Base-by-base conservation (phyloP, 2,888 invertebrate species). In the Masnerella sp. region DNA sequence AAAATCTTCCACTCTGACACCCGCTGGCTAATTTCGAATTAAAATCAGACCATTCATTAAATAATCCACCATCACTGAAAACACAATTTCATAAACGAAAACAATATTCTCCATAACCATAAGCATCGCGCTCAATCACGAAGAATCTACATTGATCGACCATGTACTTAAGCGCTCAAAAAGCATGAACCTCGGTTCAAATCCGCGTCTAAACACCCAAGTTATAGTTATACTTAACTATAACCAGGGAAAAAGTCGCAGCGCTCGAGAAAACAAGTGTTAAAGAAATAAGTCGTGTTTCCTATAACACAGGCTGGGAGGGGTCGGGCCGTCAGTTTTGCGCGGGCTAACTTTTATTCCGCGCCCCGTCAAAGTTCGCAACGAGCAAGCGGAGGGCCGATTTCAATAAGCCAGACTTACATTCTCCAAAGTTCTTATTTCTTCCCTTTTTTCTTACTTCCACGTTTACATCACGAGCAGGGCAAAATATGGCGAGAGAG, bases 281-380 rank as follows among this genome's bases (percentile, higher is more conserved):
- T 51, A 62, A 69, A 64, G 70, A n/a, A 64, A 59, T 51, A 64
- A 38, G 40, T 45, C 64, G 34, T 32, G 64, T 68, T 74, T 64
- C 64, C 49, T 52, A 45, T 45, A 69, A 80, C 79, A 80, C 74
- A 73, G 74, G 76, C 70, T 84, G 80, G 84, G 84, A 83, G 84
- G 84, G 82, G 78, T 81, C 82, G 79, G 74, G 78, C 80, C 72
- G 84, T 84, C 84, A 81, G 79, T 75, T 83, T 82, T 82, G 82
- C 83, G 79, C 80, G 79, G 76, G 78, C 49, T 70, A 75, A 71
- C 30, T 79, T 78, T 81, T 80, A 79, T 77, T 75, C 75, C 79
- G 76, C 76, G 79, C 76, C 79, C 77, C 82, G 80, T 84, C 84
- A 83, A 83, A 83, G 80, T 67, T 75, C 73, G 79, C 83, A 84